phyloP scores from a whole-genome alignment of 2,113 vertebrate genomes.

The Dinomys branickii region DNA sequence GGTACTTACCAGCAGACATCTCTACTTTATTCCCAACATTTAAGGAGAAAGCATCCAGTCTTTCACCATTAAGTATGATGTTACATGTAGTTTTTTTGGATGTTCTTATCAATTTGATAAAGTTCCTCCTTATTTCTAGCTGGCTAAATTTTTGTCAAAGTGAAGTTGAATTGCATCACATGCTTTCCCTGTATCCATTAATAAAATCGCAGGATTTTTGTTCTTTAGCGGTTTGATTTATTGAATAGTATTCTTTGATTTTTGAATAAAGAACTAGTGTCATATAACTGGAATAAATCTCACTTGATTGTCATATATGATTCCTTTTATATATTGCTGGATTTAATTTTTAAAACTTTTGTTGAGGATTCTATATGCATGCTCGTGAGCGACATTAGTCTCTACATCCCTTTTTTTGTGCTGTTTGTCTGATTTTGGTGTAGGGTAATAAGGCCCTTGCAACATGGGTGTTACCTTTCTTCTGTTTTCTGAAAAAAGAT shows the following conservation, averaged over 20 bases:
- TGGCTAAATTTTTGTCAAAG: conserved; percentile 5
- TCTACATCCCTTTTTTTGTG: neutral
- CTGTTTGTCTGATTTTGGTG: neutral
- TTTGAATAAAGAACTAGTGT: neutral
- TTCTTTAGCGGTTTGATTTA: conserved; percentile 18
- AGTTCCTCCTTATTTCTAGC: neutral
- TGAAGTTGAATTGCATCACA: neutral
- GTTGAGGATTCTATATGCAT: neutral
- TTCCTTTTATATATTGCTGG: neutral
- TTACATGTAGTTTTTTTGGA: neutral
- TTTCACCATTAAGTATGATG: neutral
- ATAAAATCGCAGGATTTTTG: neutral
- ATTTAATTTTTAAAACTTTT: conserved; percentile 25
- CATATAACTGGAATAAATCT: neutral
- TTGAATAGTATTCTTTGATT: neutral
- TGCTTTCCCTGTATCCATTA: neutral
- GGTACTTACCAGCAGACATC: neutral
- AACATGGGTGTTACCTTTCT: neutral
- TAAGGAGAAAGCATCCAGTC: neutral
- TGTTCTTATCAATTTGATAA: neutral
- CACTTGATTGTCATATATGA: neutral
- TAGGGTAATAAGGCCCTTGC: neutral
- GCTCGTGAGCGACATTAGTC: neutral
- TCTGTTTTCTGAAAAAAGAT: conserved; percentile 7
- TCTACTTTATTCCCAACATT: neutral